These are phyloP conservation scores for Phenganax marumi DNA, from an alignment of 92 coral and sea anemone species.

Conservation along the genomic window DNA sequence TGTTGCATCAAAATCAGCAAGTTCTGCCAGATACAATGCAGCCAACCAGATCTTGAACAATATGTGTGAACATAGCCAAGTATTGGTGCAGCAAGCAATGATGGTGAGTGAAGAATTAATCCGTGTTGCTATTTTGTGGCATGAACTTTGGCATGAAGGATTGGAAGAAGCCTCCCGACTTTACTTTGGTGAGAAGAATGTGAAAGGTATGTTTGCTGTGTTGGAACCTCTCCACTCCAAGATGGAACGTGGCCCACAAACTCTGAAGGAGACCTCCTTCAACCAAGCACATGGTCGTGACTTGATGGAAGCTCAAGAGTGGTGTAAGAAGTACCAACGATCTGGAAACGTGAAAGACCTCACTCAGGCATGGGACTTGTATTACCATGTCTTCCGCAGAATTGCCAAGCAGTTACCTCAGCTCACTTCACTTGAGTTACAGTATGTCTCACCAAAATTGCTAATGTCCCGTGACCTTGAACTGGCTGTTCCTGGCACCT, in stretches of 20 bases:
- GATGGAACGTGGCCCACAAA: constrained; percentile 99
- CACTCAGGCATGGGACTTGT: constrained; percentile 96
- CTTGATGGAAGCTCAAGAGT: constrained; percentile 96
- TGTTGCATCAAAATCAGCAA: constrained; percentile 98
- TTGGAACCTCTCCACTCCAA: constrained; percentile 93
- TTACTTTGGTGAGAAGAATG: constrained; percentile 96
- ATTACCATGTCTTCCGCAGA: constrained; percentile 85
- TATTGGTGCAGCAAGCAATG: constrained; percentile 92
- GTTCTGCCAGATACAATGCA: constrained; percentile 89
- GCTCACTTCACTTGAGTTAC: constrained; percentile 94
- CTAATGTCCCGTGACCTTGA: constrained; percentile 97
- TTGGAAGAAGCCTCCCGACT: constrained; percentile 95
- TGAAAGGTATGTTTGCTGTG: constrained; percentile 93
- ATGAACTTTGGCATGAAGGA: constrained; percentile 99
- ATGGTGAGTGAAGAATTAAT: constrained; percentile 98
- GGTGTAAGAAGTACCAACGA: constrained; percentile 95
- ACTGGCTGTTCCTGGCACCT: constrained; percentile 98
- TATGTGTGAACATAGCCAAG: constrained; percentile 99
- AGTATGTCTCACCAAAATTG: constrained; percentile 94
- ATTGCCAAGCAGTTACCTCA: constrained; percentile 97
- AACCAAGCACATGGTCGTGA: constrained; percentile 99
- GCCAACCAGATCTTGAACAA: constrained; percentile 97
- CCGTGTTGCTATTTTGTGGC: constrained; percentile 99
- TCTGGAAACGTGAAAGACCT: constrained; percentile 90
- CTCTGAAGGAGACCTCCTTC: constrained; percentile 92